Percentiles rank a stretch among this genome's conserved stretches.
phyloP scores from a whole-genome alignment of 2,113 vertebrate genomes.

The Nothobranchius kuhntae region DNA sequence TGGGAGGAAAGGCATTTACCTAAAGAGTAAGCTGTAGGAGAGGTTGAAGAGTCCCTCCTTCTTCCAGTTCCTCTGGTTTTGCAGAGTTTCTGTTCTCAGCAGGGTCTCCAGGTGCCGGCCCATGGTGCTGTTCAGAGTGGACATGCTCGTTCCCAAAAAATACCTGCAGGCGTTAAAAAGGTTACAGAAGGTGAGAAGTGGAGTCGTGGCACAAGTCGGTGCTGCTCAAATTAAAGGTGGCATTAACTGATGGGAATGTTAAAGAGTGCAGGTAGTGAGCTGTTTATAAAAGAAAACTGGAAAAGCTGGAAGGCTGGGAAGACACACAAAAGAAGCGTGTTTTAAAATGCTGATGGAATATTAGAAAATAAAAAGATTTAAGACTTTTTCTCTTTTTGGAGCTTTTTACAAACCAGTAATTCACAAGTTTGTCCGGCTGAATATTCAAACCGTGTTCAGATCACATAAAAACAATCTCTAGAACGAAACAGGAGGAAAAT shows the following conservation, averaged over 20 bases:
- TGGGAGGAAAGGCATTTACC: constrained; percentile 62
- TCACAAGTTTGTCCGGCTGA: too few relatives aligned
- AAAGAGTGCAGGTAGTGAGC: background rate
- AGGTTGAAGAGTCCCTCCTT: constrained; percentile 82
- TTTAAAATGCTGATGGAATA: too few relatives aligned
- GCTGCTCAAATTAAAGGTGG: background rate
- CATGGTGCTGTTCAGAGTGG: constrained; percentile 73
- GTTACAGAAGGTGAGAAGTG: constrained; percentile 2
- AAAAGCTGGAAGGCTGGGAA: background rate
- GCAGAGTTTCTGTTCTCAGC: constrained; percentile 67
- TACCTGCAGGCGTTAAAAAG: constrained; percentile 70
- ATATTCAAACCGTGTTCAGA: too few relatives aligned
- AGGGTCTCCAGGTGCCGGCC: constrained; percentile 73
- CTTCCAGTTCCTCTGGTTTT: constrained; percentile 76
- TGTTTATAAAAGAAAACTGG: background rate
- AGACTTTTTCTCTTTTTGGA: too few relatives aligned
- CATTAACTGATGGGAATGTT: background rate
- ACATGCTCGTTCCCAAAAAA: constrained; percentile 78
- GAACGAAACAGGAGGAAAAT: background rate
- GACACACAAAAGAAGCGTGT: background rate
- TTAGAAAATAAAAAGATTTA: too few relatives aligned
- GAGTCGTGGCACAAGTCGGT: background rate
- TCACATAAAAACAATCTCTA: background rate
- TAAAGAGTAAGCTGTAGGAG: constrained; percentile 82
- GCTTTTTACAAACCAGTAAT: too few relatives aligned